Conservation (phyloP, 2,888 invertebrate species). For the Chaetoderma sp. region DNA sequence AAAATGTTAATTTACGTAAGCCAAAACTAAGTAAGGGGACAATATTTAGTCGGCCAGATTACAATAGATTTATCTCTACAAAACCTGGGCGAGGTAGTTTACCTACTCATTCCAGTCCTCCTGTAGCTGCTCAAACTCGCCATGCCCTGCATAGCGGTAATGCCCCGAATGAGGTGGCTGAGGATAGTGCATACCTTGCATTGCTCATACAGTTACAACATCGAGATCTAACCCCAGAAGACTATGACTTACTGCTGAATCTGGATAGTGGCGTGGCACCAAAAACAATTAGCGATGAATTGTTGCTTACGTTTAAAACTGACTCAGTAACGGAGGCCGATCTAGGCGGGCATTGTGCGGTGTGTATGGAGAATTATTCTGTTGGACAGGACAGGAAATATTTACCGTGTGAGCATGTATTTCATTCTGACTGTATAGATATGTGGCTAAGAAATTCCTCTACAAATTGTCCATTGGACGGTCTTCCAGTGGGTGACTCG, state of each 20-base stretch:
- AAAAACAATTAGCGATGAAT: constrained; percentile 52
- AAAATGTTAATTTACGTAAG: too few relatives aligned
- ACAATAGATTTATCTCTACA: too few relatives aligned
- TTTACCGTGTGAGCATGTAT: constrained; percentile 63
- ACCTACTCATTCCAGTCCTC: too few relatives aligned
- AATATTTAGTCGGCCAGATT: too few relatives aligned
- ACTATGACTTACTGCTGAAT: constrained; percentile 61
- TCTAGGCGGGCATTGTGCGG: constrained; percentile 48
- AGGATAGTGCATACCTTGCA: constrained; percentile 39
- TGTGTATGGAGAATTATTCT: constrained; percentile 62
- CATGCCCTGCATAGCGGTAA: constrained; percentile 48
- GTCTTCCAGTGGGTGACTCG: constrained; percentile 48
- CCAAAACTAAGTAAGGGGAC: too few relatives aligned
- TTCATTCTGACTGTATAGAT: constrained; percentile 63
- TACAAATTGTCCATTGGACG: constrained; percentile 65
- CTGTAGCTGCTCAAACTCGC: not conserved
- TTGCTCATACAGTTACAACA: constrained; percentile 60
- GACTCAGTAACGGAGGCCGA: constrained; percentile 42
- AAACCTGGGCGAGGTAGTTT: too few relatives aligned
- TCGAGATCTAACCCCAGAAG: constrained; percentile 67
- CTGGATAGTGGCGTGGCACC: constrained; percentile 63
- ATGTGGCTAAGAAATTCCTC: constrained; percentile 64
- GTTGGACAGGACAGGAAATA: constrained; percentile 54
- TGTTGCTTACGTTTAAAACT: constrained; percentile 47
- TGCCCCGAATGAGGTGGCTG: constrained; percentile 38